Percentiles rank a stretch among this genome's conserved stretches.
phyloP scores from a whole-genome alignment of 1,140 invertebrate genomes.

The Neodiprion lecontei region DNA sequence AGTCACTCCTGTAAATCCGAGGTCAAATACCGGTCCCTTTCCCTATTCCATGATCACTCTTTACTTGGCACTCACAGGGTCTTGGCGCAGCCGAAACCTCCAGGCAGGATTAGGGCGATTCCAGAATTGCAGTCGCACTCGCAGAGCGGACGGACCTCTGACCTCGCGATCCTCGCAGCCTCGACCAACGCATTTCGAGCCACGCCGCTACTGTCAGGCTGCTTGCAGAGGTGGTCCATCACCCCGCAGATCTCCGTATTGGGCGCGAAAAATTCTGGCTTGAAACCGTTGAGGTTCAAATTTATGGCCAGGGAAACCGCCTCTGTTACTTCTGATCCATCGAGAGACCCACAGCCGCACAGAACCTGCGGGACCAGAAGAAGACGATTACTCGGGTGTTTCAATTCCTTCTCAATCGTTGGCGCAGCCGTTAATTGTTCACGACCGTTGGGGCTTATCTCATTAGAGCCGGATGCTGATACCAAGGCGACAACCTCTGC shows the following conservation, averaged over 20 bases:
- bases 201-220: slow-evolving; percentile 32
- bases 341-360: slow-evolving; percentile 68
- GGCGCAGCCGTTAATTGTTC: slow-evolving; percentile 9
- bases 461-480: slow-evolving; percentile 1
- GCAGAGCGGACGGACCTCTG: slow-evolving; percentile 59
- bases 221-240: slow-evolving; percentile 63
- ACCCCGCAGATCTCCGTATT: slow-evolving; percentile 63
- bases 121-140: slow-evolving; percentile 55
- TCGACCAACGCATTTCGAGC: slow-evolving; percentile 66
- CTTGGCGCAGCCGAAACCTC: slow-evolving; percentile 70
- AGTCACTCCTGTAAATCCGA: slow-evolving; percentile 60
- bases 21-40: background rate
- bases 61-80: slow-evolving; percentile 62
- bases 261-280: slow-evolving; percentile 67
- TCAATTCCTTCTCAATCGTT: slow-evolving; percentile 10
- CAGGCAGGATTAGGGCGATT: slow-evolving; percentile 67
- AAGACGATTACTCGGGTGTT: slow-evolving; percentile 14
- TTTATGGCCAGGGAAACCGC: slow-evolving; percentile 64
- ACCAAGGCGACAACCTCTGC: background rate
- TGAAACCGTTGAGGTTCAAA: slow-evolving; percentile 58
- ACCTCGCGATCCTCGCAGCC: slow-evolving; percentile 67
- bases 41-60: background rate
- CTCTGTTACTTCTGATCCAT: slow-evolving; percentile 70
- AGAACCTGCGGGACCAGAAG: slow-evolving; percentile 55
- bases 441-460: no score